Evolutionary conservation across 1,140 invertebrate genomes (phyloP), one percentile per base, ranked within the genome.

Genomic region (Drosophila sulfurigaster): DNA sequence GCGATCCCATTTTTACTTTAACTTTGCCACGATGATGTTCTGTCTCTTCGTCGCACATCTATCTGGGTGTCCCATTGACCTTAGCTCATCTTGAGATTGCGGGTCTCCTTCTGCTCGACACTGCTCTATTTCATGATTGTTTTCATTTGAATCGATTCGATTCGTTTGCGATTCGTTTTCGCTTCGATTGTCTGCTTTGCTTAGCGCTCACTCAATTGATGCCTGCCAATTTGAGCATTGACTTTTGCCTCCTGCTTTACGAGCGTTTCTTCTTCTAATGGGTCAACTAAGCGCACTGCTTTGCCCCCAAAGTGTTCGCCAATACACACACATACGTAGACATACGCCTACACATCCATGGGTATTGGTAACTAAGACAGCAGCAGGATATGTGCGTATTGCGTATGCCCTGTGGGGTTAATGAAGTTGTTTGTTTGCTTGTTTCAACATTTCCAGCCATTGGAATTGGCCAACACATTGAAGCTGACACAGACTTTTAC

Each of bases 361-460:
- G 73, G 54, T 46, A 41, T 69, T 70, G 35, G 16, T 41, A 62
- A 54, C 28, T 52, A 52, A 62, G 65, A 25, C 62, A 32, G 43
- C 48, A 62, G 51, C n/a, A 15, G 63, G 49, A 38, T 66, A 46
- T 83, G 51, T 80, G 45, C 66, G 64, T 77, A 62, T 63, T 20
- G 59, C 73, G 56, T 65, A 74, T 82, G 85, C 78, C 83, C 80
- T 78, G 56, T 80, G 81, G 85, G 85, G 81, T 81, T 81, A 88
- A 88, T 88, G 80, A 89, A 88, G 85, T 88, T 88, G 81, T 88
- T 88, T 88, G 82, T 82, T 88, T 88, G 67, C 79, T 69, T 81
- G 78, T 75, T 63, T 58, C 28, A n/a, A 43, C 35, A 57, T 63
- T 66, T 46, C 56, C 56, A 76, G 62, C 58, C 57, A 58, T 45